Evolutionary conservation across 2,113 vertebrate species (phyloP).

Genomic region (Pollimyrus isidori): DNA sequence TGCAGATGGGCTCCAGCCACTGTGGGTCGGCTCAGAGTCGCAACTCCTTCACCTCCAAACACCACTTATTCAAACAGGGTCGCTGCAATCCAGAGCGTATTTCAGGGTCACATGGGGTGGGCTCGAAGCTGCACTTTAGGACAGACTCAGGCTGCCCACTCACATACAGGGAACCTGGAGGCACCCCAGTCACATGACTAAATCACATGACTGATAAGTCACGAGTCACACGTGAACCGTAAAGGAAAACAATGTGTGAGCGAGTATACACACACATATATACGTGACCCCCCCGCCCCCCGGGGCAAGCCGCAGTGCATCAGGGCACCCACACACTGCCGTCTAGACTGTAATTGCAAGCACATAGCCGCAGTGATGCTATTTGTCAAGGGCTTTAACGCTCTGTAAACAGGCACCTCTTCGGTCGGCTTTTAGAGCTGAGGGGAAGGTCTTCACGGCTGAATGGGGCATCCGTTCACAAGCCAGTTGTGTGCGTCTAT

Average conservation of each 20-base stretch:
- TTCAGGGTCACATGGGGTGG: background rate
- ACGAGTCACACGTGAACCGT: background rate
- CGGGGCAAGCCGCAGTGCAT: background rate
- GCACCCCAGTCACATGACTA: background rate
- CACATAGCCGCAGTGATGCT: background rate
- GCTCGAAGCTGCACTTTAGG: background rate
- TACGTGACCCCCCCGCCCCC: background rate
- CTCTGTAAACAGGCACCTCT: background rate
- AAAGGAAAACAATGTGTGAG: background rate
- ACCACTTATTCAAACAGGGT: background rate
- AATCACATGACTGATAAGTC: background rate
- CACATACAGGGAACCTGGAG: background rate
- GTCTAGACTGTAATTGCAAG: background rate
- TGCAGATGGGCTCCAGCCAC: background rate
- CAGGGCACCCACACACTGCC: background rate
- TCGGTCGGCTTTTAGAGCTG: background rate
- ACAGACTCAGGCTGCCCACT: background rate
- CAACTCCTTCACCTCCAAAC: background rate
- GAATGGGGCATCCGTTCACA: background rate
- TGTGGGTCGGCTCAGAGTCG: background rate
- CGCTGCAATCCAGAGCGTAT: background rate
- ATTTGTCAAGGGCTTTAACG: background rate
- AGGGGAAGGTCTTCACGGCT: background rate
- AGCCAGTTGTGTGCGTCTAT: background rate
- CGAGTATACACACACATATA: background rate